Evolutionary conservation across 23 tunicate species (phyloP), one percentile per base, ranked within the genome.

Genomic region (Aplidium turbinatum): DNA sequence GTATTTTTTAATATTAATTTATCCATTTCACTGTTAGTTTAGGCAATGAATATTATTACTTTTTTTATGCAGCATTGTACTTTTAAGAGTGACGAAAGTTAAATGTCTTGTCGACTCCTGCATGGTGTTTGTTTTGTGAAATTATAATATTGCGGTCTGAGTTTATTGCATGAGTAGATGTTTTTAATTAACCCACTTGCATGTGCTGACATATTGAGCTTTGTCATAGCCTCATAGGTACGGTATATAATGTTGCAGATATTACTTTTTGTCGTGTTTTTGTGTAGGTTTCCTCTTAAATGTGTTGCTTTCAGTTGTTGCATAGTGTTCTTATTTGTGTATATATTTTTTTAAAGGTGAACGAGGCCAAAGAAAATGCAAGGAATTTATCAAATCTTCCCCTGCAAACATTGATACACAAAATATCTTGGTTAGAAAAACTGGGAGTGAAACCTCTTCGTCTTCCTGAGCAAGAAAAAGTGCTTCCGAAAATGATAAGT

Each of bases 281-380:
- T 6, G 23, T 54, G 4, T 25, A 54, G 22, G 22, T 25, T 54
- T 11, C n/a, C 22, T 54, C 21, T 54, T 54, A 11, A 42, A 9
- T 54, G 22, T n/a, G 22, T n/a, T n/a, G n/a, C n/a, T n/a, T n/a
- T n/a, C n/a, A n/a, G n/a, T n/a, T n/a, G n/a, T n/a, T n/a, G n/a
- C n/a, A n/a, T n/a, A n/a, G n/a, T n/a, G n/a, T n/a, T n/a, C n/a
- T n/a, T n/a, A n/a, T n/a, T n/a, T n/a, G n/a, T n/a, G n/a, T n/a
- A n/a, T n/a, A 42, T 42, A 16, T 42, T 4, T 18, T 66, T 66
- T 70, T 47, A 9, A 9, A 70, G 76, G 76, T 58, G 2, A 11
- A 70, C 36, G 24, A 47, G 19, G 58, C 58, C 25, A 70, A 47
- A 70, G 21, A 47, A 47, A 23, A 24, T 26, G 76, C 76, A 21